These are phyloP conservation scores for Venusia cambrica DNA, from an alignment of 2,888 invertebrate genomes.

Conservation along the genomic window DNA sequence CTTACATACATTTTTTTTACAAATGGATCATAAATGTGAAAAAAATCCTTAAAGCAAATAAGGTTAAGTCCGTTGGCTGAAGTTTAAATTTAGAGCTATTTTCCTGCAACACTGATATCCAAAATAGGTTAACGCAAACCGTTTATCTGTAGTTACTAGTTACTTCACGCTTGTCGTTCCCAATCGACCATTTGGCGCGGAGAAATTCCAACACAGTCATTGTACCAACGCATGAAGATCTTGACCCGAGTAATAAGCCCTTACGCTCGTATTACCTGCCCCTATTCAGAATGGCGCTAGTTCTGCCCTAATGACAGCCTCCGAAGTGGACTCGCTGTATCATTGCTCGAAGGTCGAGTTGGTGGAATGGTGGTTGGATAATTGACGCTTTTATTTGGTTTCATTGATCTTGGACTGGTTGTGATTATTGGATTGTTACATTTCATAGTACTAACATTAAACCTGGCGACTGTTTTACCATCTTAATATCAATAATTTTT, in stretches of 20 bases:
- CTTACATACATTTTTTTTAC: too few species aligned
- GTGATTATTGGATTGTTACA: constrained; percentile 4
- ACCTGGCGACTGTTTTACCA: too few species aligned
- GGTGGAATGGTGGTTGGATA: constrained; percentile 32
- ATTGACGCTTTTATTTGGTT: constrained; percentile 15
- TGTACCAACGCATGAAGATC: constrained; percentile 26
- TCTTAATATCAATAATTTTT: too few species aligned
- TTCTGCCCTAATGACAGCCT: constrained; percentile 32
- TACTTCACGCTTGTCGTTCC: background rate
- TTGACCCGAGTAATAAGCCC: constrained; percentile 29
- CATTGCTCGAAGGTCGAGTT: constrained; percentile 28
- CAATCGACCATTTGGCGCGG: constrained; percentile 7
- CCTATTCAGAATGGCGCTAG: constrained; percentile 28
- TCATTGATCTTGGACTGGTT: constrained; percentile 8
- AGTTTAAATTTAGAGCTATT: too few species aligned
- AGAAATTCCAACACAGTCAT: constrained; percentile 21
- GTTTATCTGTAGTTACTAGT: too few species aligned
- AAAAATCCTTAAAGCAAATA: too few species aligned
- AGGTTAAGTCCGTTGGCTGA: too few species aligned
- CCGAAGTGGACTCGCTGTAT: constrained; percentile 19
- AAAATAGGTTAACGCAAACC: too few species aligned
- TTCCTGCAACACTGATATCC: too few species aligned
- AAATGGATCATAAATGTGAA: too few species aligned
- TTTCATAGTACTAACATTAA: constrained; percentile 1
- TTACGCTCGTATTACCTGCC: constrained; percentile 23